Evolutionary conservation across 2,888 invertebrate species (phyloP), one percentile per base, ranked within the genome.

Genomic region (Chromoteleia sp.): DNA sequence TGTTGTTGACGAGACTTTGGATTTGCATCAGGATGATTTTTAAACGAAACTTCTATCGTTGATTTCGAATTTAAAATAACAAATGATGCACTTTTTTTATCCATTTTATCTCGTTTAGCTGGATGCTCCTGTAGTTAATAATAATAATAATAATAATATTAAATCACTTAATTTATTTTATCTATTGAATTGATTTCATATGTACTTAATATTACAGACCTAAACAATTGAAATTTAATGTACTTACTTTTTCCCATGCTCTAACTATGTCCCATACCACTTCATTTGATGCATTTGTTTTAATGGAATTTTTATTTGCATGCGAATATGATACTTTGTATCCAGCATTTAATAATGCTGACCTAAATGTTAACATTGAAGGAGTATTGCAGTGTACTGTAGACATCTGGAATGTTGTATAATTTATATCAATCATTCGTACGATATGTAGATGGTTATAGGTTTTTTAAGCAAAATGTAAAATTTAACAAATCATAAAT

Each of bases 251-350:
- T 75, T 75, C 67, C 75, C 75, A 75, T 0, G 75, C 94, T 78
- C 98, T 93, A 85, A 99, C 93, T 68, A 99, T 94, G 91, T 99
- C 98, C 99, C 99, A 99, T 14, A 99, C 89, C 7, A 98, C 93
- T 0, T 93, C 92, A 39, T 95, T 92, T 0, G 99, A 98, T 1
- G 99, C 99, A 89, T 97, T 93, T 0, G 99, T 99, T 92, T 99
- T 99, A 17, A 99, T 93, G 0, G 98, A 98, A 84, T 95, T 94
- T 89, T 96, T 96, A 82, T 94, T 94, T 70, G 97, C 96, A 92
- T 99, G 99, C 0, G 99, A 98, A 87, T 95, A 95, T 0, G 99
- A 99, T 1, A 99, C 98, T 86, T 94, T 93, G 92, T 96, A 98
- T 0, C 98, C 98, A 0, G 96, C 96, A 92, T 98, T 96, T 73